These are phyloP conservation scores for Dysidea cf. avara DNA, from an alignment of 37 sponge, comb jelly and placozoan genomes.

Conservation along the genomic window DNA sequence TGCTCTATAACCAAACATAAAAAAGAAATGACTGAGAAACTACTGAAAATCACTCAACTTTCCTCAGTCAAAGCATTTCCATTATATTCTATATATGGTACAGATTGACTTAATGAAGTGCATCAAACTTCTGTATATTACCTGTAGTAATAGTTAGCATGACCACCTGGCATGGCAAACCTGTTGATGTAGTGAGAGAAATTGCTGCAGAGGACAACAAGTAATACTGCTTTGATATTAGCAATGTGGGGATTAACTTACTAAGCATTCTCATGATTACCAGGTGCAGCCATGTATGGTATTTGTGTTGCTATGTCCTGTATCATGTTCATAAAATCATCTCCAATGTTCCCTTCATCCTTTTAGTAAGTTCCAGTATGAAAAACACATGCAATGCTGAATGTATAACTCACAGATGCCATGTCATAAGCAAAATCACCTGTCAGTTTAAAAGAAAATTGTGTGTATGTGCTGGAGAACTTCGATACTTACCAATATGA, in stretches of 20 bases:
- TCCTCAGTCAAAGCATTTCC: too few relatives aligned
- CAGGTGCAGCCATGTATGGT: slow-evolving; percentile 32
- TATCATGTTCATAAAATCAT: slow-evolving; percentile 33
- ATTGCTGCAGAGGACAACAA: slow-evolving; percentile 11
- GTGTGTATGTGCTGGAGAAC: too few relatives aligned
- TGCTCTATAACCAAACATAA: too few relatives aligned
- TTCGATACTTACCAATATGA: slow-evolving; percentile 4
- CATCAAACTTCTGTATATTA: too few relatives aligned
- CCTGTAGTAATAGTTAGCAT: slow-evolving; percentile 24
- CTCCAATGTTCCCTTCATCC: slow-evolving; percentile 9
- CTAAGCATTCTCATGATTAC: slow-evolving; percentile 26
- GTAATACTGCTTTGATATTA: too few relatives aligned
- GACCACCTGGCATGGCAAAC: slow-evolving; percentile 26
- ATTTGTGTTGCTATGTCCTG: slow-evolving; percentile 8
- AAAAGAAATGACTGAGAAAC: too few relatives aligned
- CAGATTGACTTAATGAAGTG: too few relatives aligned
- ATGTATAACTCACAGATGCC: background rate
- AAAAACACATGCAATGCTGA: too few relatives aligned
- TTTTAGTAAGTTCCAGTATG: slow-evolving; percentile 1
- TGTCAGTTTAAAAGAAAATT: background rate
- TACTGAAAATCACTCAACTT: too few relatives aligned
- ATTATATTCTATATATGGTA: too few relatives aligned
- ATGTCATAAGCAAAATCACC: slow-evolving; percentile 37
- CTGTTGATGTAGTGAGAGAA: slow-evolving; percentile 36
- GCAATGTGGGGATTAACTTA: background rate